Evolutionary conservation across 2,797 vertebrate species (phyloP), one percentile per base, ranked within the genome.

Genomic region (Muscicapa striata): DNA sequence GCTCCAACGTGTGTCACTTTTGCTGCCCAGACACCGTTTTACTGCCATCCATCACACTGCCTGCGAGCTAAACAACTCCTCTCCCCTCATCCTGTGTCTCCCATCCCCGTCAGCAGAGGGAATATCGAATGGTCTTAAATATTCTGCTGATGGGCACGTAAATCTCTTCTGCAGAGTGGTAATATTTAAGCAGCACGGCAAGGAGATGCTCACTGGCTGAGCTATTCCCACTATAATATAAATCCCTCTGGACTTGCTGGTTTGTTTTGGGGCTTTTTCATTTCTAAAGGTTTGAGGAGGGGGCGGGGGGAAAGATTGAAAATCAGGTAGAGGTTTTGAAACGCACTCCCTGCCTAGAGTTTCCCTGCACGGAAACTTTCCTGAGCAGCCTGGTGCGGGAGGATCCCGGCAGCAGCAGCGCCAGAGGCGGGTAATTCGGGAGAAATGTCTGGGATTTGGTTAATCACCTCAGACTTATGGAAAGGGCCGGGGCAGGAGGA

Each of bases 341-440:
- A 57, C 0, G 5, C 75, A 81, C 75, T 97, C 13, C 52, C 5
- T 23, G 1, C 45, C 94, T 38, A 27, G 40, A 20, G 2, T 61
- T 84, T 51, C 89, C 82, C 92, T 74, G 97, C 84, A 13, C 26
- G 41, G 72, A 97, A 98, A 98, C 94, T 98, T 97, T 95, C 54
- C 86, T 36, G 70, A 79, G 57, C 82, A 87, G 54, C 74, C 87
- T 84, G 43, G 26, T 55, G 63, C 45, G 3, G 74, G 66, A 58
- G 67, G 34, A 86, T 94, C 95, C 91, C 61, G 43, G 93, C 85
- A 48, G 84, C 80, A 79, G 94, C 96, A 86, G 95, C 73, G 32
- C 67, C 85, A 38, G 82, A 32, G 58, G 32, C 13, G 16, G 49
- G 69, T 12, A 76, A 52, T 29, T 81, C 49, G 23, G 64, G 61